Percentiles rank a stretch among this genome's conserved stretches.
phyloP scores from a whole-genome alignment of 2,888 invertebrate genomes.

The Teleogryllus oceanicus region DNA sequence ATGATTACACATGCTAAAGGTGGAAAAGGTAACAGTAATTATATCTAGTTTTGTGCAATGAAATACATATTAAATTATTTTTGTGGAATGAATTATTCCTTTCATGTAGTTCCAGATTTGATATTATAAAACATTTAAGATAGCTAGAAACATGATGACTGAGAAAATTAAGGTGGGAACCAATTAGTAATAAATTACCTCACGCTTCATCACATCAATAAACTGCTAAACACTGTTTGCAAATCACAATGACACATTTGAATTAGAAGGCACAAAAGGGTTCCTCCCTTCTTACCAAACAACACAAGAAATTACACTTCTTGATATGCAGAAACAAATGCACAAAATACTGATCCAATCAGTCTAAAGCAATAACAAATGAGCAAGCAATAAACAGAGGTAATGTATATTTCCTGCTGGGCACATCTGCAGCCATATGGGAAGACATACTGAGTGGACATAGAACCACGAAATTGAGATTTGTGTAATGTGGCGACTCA shows the following conservation, averaged over 20 bases:
- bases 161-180: background rate
- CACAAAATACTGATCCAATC: conserved; percentile 27
- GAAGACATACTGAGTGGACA: background rate
- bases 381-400: conserved; percentile 24
- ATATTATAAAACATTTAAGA: background rate
- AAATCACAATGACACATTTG: conserved; percentile 21
- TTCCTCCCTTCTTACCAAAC: background rate
- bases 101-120: background rate
- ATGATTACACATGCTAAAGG: conserved; percentile 6
- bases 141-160: background rate
- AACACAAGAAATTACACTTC: background rate
- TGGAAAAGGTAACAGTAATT: background rate
- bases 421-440: conserved; percentile 18
- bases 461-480: background rate
- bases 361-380: conserved; percentile 30
- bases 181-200: conserved; percentile 19
- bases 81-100: background rate
- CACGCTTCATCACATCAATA: background rate
- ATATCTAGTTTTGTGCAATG: background rate
- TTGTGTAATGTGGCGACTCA: conserved; percentile 18
- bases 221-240: background rate
- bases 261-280: conserved; percentile 9
- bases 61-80: conserved; percentile 1
- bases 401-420: conserved; percentile 6
- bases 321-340: conserved; percentile 28